These are phyloP conservation scores for Caenorhabditis afra DNA, from an alignment of 2,888 invertebrate species.

Conservation along the genomic window DNA sequence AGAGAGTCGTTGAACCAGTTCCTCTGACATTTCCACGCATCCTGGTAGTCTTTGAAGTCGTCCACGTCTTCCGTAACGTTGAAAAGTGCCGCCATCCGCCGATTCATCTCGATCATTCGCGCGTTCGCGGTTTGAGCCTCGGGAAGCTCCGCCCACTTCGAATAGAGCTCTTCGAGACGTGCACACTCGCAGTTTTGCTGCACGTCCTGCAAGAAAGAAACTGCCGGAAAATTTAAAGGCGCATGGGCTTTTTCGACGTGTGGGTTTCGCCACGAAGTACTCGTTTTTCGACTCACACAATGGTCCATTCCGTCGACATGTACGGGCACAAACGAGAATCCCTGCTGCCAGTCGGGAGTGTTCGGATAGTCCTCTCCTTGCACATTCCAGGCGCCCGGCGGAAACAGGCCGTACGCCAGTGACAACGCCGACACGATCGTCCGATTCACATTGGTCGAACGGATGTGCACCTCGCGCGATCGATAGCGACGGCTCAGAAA, in stretches of 20 bases:
- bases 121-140: conserved; percentile 7
- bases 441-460: conserved; percentile 90
- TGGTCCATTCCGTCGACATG: conserved; percentile 19
- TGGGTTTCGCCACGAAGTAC: not conserved
- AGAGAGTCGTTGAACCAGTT: conserved; percentile 37
- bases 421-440: conserved; percentile 84
- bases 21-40: conserved; percentile 49
- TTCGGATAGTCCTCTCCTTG: conserved; percentile 53
- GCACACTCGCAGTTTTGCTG: conserved; percentile 17
- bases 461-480: conserved; percentile 82
- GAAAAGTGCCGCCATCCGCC: conserved; percentile 12
- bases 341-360: conserved; percentile 71
- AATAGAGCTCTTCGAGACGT: conserved; percentile 8
- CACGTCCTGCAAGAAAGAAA: conserved; percentile 7
- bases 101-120: conserved; percentile 10
- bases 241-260: no score
- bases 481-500: conserved; percentile 84
- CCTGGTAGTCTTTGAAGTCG: conserved; percentile 4
- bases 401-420: conserved; percentile 62
- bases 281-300: no score
- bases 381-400: conserved; percentile 43
- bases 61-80: conserved; percentile 9
- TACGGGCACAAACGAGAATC: conserved; percentile 81
- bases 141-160: conserved; percentile 3
- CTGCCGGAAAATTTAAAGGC: no score